A percentile compares a stretch with the other conserved stretches of the same genome.
These are phyloP conservation scores for Melanogrammus aeglefinus DNA, from an alignment of 2,797 vertebrate genomes.

Conservation along the genomic window DNA sequence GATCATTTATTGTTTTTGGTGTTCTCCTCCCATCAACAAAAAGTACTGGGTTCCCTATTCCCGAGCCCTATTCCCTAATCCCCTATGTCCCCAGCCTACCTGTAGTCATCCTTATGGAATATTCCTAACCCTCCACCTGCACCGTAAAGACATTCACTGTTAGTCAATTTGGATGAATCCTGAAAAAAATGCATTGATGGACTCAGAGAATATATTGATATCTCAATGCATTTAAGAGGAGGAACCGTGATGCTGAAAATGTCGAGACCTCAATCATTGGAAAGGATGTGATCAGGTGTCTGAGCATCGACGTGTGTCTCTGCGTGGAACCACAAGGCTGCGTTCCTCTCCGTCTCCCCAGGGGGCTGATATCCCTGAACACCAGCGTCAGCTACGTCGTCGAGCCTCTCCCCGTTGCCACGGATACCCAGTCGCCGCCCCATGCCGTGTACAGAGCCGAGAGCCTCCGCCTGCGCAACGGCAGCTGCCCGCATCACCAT, in stretches of 20 bases:
- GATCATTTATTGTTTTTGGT: not conserved
- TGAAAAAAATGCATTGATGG: no score
- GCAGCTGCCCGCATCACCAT: conserved; percentile 77
- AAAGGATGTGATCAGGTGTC: not conserved
- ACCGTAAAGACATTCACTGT: no score
- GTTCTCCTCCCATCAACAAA: not conserved
- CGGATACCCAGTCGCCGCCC: conserved; percentile 46
- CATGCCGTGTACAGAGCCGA: conserved; percentile 86
- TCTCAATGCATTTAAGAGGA: not conserved
- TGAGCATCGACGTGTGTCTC: not conserved
- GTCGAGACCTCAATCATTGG: not conserved
- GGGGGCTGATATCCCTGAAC: conserved; percentile 86
- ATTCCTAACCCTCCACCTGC: no score
- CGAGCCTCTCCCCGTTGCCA: conserved; percentile 76
- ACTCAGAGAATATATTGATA: not conserved
- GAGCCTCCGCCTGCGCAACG: conserved; percentile 70
- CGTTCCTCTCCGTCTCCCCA: conserved; percentile 58
- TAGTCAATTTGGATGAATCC: not conserved
- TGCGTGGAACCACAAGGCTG: conserved; percentile 32
- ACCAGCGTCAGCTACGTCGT: conserved; percentile 86
- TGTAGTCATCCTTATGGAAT: no score
- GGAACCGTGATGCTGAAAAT: not conserved
- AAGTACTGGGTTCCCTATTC: not conserved
- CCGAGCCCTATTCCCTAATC: no score
- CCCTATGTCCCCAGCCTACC: not conserved